Evolutionary conservation across 1,140 invertebrate genomes (phyloP), one percentile per base, ranked within the genome.

Genomic region (Gonatopus flavifemur): DNA sequence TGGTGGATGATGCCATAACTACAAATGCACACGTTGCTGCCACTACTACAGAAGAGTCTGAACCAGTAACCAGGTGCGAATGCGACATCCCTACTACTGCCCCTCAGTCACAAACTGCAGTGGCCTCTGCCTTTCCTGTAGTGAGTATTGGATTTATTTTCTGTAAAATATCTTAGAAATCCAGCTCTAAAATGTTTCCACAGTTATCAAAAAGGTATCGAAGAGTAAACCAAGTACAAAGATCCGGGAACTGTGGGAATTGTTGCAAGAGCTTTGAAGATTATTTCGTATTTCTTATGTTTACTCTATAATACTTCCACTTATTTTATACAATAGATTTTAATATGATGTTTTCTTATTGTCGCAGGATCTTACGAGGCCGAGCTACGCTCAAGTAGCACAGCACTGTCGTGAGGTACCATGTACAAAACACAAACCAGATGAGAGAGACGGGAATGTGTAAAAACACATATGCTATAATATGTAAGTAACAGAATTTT

Each of bases 301-400:
- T 16, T 20, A 32, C 33, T 32, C 8, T 24, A 15, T n/a, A 36
- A 20, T 35, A n/a, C n/a, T n/a, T 18, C 9, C n/a, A 21, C 20
- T 10, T 28, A 16, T n/a, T 48, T 20, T 1, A 19, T 46, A 22
- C 12, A 41, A 22, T 5, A 44, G 4, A n/a, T n/a, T 44, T 37
- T 47, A 16, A 38, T 42, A 44, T 32, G 25, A 47, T 55, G n/a
- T 57, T 48, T 62, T 28, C 46, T 51, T 57, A 32, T 51, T 49
- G 54, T 30, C 40, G 37, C 62, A 78, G 74, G 76, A 83, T 59
- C 80, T 80, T 57, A 81, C 82, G 55, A 81, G 86, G 72, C 82
- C 90, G 68, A 90, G 88, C 73, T 91, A 91, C 81, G 89, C 89
- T 59, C 88, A 91, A 81, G 89, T 91, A 70, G 88, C 89, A 55